Base-by-base conservation (phyloP, 2,888 invertebrate species). In the Podabrus alpinus region DNA sequence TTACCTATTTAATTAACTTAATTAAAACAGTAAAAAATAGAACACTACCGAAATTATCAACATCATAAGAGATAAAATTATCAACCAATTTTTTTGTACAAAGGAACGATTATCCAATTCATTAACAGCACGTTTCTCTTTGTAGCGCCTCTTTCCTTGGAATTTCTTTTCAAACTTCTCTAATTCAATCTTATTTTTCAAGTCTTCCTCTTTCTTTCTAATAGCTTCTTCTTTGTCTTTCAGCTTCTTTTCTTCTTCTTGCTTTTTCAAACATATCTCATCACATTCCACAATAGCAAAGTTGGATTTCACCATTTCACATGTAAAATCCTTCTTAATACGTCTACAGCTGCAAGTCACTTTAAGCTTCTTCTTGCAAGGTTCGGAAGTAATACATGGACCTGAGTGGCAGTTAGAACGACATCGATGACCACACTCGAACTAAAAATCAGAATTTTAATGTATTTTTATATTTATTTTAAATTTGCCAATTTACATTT, bases 381-480 rank as follows among this genome's bases (percentile, higher is more conserved):
- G 85, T 76, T 93, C 92, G 5, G 90, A 87, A 77, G 90, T 89
- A 1, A 90, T 90, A 83, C 96, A 97, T 0, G 86, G 82, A 0
- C 94, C 95, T 0, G 92, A 88, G 84, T 96, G 96, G 81, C 96
- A 96, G 61, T 89, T 88, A 9, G 91, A 88, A 45, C 90, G 88
- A 84, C 96, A 96, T 9, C 94, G 92, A 87, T 98, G 97, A 0
- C 95, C 95, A 87, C 97, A 98, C 9, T 91, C 86, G 84, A 94
- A 92, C 92, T 96, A 84, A 62, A 87, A 86, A 59, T 13, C 25
- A 66, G 16, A 64, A 62, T 15, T 66, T 16, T n/a, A n/a, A 3
- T 70, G 21, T 4, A n/a, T 19, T 15, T 68, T 21, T 9, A 59
- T 9, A 66, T 21, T 60, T n/a, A n/a, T n/a, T 16, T 19, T 68